These are phyloP conservation scores for Clarias magur DNA, from an alignment of 2,113 vertebrate genomes.

Conservation along the genomic window DNA sequence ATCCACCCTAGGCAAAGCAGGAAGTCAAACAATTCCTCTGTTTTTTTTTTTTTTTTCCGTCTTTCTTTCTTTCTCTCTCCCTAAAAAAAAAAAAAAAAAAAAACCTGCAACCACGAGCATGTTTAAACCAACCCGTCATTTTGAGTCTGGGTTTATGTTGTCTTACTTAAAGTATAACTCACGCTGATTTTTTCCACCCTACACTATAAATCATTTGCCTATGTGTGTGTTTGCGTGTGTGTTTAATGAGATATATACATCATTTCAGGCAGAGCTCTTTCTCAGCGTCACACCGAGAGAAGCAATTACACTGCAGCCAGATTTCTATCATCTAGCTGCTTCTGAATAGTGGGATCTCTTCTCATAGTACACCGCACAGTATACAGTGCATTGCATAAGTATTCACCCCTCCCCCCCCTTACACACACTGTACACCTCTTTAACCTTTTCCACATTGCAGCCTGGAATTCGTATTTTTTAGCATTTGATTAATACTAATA, in stretches of 20 bases:
- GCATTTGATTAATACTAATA: neutral
- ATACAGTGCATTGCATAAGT: neutral
- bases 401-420: neutral
- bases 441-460: neutral
- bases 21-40: slow-evolving; percentile 16
- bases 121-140: neutral
- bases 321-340: neutral
- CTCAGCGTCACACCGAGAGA: slow-evolving; percentile 33
- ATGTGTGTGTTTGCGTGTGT: slow-evolving; percentile 19
- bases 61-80: neutral
- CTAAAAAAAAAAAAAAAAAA: neutral
- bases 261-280: slow-evolving; percentile 23
- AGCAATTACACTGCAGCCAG: slow-evolving; percentile 22
- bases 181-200: neutral
- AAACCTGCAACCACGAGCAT: neutral
- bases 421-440: too few relatives aligned
- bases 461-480: neutral
- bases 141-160: neutral
- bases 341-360: neutral
- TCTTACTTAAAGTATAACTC: neutral
- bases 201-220: slow-evolving; percentile 9
- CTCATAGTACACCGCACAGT: neutral
- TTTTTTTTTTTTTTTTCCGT: neutral
- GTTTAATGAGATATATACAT: slow-evolving; percentile 36
- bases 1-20: neutral